phyloP scores from a whole-genome alignment of 2,888 invertebrate genomes.

The Drosophila falleni region DNA sequence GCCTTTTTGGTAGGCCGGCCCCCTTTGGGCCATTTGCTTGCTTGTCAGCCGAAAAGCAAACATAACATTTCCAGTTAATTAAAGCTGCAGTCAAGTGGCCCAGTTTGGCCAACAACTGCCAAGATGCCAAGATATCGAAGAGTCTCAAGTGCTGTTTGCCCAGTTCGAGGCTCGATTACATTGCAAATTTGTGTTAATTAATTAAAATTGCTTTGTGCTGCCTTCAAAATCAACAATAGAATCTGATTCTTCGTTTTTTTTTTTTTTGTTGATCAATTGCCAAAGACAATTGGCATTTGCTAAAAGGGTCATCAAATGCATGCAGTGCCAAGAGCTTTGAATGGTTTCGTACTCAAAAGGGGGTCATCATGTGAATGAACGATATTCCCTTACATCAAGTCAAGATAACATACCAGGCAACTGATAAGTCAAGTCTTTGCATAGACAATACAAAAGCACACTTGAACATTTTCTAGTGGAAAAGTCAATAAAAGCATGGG shows the following conservation, averaged over 20 bases:
- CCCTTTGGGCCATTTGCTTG: conserved; percentile 54
- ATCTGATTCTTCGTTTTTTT: conserved; percentile 8
- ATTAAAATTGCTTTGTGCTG: conserved; percentile 63
- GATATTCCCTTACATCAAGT: conserved; percentile 26
- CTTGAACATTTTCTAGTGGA: conserved; percentile 1
- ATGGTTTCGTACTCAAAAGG: conserved; percentile 3
- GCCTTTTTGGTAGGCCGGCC: conserved; percentile 31
- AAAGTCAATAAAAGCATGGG: conserved; percentile 7
- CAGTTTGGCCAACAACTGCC: conserved; percentile 31
- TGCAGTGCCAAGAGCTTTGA: conserved; percentile 17
- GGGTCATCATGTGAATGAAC: conserved; percentile 31
- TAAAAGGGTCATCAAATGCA: conserved; percentile 39
- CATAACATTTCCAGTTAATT: conserved; percentile 80
- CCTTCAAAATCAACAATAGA: conserved; percentile 40
- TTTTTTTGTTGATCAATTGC: conserved; percentile 18
- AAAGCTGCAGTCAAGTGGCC: conserved; percentile 78
- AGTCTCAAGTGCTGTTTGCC: conserved; percentile 44
- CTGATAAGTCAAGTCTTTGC: conserved; percentile 8
- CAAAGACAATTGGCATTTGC: conserved; percentile 14
- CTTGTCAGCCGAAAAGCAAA: conserved; percentile 66
- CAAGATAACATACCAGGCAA: conserved; percentile 6
- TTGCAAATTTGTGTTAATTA: conserved; percentile 80
- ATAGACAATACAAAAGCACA: not conserved
- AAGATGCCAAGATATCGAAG: conserved; percentile 17
- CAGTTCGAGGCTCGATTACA: conserved; percentile 66